phyloP scores from a whole-genome alignment of 2,113 vertebrate species.

The Psilopsiagon aurifrons region DNA sequence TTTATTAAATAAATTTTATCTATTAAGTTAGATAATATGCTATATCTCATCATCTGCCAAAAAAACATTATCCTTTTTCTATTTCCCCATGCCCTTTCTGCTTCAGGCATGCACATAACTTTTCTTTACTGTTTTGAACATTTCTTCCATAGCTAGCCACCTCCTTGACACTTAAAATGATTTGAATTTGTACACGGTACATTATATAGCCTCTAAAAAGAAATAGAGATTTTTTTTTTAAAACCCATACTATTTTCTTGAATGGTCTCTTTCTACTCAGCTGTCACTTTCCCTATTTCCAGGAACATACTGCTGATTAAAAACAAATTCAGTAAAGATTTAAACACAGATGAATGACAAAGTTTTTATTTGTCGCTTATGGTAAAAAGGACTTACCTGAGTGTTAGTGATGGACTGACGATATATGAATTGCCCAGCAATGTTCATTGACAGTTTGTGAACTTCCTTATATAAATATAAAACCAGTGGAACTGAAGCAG shows the following conservation, averaged over 20 bases:
- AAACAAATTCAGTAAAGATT: neutral
- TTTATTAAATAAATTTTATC: neutral
- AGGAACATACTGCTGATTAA: neutral
- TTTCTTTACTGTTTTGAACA: neutral
- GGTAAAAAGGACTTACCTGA: neutral
- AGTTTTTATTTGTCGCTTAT: neutral
- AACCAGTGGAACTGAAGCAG: neutral
- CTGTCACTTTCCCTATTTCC: neutral
- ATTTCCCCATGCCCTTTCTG: neutral
- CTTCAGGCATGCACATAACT: neutral
- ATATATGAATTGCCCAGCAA: neutral
- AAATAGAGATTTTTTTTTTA: neutral
- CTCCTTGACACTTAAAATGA: neutral
- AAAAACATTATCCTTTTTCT: neutral
- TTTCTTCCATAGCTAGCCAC: neutral
- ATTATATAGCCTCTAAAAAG: neutral
- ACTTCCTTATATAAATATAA: neutral
- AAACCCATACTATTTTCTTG: neutral
- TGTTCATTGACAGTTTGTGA: neutral
- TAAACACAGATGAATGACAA: neutral
- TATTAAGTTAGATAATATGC: neutral
- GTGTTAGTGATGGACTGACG: neutral
- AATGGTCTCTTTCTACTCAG: neutral
- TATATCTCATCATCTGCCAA: neutral
- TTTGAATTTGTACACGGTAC: neutral